Base-by-base conservation (phyloP, 2,797 vertebrate genomes). In the Rhinogobio ventralis region DNA sequence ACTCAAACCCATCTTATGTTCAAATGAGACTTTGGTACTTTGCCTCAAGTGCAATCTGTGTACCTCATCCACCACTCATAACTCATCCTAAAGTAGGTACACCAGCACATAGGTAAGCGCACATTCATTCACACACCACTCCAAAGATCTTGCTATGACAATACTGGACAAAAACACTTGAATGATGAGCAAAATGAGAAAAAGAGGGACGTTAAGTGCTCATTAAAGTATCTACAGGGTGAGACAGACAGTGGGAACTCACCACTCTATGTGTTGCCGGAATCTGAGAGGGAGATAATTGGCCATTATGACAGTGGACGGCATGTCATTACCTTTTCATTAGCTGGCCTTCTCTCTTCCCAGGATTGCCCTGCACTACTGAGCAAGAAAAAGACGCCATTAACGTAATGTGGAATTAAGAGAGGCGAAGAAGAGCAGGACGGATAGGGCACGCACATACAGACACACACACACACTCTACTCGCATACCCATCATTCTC, bases 261-360 rank as follows among this genome's bases (percentile, higher is more conserved):
- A 49, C 62, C 51, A 83, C 79, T 82, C 57, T 86, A 82, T 84
- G 71, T 84, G 72, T 53, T 73, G 49, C 76, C 7, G 64, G 74
- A 85, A 82, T 62, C 53, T 71, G 66, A 72, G 86, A 81, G 82
- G 55, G 74, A 86, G 83, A 89, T 89, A 89, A 89, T 89, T 90
- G 88, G 87, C 86, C 88, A 85, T 90, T 90, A 88, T 84, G 85
- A 84, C 86, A 62, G 85, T 74, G 83, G 85, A 86, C 86, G 83
- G 86, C 83, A 85, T 84, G 85, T 87, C 85, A 88, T 89, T 90
- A 88, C 86, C 83, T 88, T 88, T 90, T 88, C 84, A 90, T 89
- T 89, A 89, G 69, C 81, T 78, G 85, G 85, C 66, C 85, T 79
- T 85, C 84, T 88, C 84, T 82, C 68, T 77, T 75, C 77, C 77